Percentiles rank a stretch among this genome's conserved stretches.
Conservation (phyloP, 2,113 vertebrate genomes). For the Lepus timidus region DNA sequence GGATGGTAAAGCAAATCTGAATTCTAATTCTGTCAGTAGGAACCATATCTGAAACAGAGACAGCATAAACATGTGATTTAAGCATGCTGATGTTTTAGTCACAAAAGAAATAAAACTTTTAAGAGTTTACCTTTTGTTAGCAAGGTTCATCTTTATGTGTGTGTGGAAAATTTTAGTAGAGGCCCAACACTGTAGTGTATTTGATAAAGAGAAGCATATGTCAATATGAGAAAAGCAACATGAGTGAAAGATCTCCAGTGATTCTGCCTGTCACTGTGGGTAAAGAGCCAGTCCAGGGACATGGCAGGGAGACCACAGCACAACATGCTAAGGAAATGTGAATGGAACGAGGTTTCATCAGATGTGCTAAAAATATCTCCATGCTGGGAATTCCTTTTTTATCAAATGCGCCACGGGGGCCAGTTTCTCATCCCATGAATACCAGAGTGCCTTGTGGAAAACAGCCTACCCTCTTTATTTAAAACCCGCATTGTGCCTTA, state of each 20-base stretch:
- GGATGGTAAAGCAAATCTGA: conserved; percentile 26
- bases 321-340: conserved; percentile 68
- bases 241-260: conserved; percentile 35
- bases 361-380: conserved; percentile 73
- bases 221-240: neutral
- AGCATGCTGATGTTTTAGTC: conserved; percentile 30
- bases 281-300: conserved; percentile 25
- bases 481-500: conserved; percentile 55
- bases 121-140: neutral
- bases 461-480: conserved; percentile 45
- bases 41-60: conserved; percentile 7
- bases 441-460: conserved; percentile 30
- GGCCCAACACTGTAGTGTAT: neutral
- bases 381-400: conserved; percentile 75
- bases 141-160: neutral
- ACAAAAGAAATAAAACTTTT: conserved; percentile 41
- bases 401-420: conserved; percentile 20
- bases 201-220: conserved; percentile 15
- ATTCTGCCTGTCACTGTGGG: neutral
- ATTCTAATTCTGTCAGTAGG: neutral
- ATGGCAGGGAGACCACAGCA: neutral
- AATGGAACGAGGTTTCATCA: conserved; percentile 52
- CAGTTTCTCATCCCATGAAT: conserved; percentile 61
- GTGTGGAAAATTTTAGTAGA: conserved; percentile 27
- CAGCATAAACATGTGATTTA: conserved; percentile 56